Base-by-base conservation (phyloP, 2,113 vertebrate genomes). In the Pyrgilauda ruficollis region DNA sequence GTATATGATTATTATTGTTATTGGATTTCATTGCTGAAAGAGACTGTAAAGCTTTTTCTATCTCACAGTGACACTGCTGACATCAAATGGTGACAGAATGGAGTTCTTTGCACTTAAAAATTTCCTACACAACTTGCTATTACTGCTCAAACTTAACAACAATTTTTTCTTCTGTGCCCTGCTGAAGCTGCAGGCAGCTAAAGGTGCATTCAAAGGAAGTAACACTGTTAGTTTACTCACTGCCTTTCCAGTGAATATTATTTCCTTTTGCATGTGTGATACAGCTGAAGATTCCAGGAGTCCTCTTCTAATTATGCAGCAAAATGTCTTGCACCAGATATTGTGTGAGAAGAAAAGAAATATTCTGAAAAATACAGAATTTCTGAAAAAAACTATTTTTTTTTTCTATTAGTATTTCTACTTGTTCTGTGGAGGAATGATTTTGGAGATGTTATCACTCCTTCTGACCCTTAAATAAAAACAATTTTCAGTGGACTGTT, bases 311-410 rank as follows among this genome's bases (percentile, higher is more conserved):
- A 90, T 80, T 84, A 84, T 19, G 61, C 66, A 93, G 72, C 74
- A 95, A 90, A 78, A 93, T 15, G 13, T 37, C 24, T 90, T 49
- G 64, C 85, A 94, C 83, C 94, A 89, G 86, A 46, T 77, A 93
- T 7, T 55, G 31, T 47, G 23, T 56, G 39, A 84, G 70, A 86
- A 68, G 56, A 56, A 59, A 80, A 81, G 16, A 31, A 87, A 76
- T 69, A 80, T 44, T 46, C 72, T 84, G 52, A 87, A 91, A 79
- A 93, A 33, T 3, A 4, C 39, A 41, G 39, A 41, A 41, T 41
- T 41, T 41, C 39, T 41, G 39, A 41, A 41, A 41, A 37, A 37
- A 10, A 37, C 37, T 37, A 9, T 37, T 37, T 14, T 63, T 46
- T 75, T 50, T 94, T 70, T 6, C 15, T 41, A 73, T 50, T 31